Evolutionary conservation across 2,113 vertebrate species (phyloP).

Genomic region (Trinectes maculatus): DNA sequence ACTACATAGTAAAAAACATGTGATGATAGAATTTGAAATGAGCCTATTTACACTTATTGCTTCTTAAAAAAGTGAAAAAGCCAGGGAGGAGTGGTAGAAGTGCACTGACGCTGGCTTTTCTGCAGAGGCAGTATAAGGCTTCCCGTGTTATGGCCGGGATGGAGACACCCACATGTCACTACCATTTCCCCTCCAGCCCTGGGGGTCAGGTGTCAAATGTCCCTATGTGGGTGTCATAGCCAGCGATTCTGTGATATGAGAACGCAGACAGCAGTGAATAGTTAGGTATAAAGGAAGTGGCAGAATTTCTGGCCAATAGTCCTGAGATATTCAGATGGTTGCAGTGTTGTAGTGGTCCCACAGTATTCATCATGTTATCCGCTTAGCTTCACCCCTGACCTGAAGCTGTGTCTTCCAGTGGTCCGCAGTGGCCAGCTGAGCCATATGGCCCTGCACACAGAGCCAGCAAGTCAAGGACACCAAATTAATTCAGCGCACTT

Average conservation of each 20-base stretch:
- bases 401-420: constrained; percentile 33
- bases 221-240: constrained; percentile 35
- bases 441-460: constrained; percentile 61
- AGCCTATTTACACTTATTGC: background rate
- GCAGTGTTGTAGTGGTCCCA: background rate
- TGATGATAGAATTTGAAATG: constrained; percentile 19
- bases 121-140: constrained; percentile 1
- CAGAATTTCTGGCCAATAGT: constrained; percentile 15
- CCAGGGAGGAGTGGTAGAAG: background rate
- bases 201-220: constrained; percentile 51
- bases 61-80: background rate
- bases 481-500: constrained; percentile 66
- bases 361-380: background rate
- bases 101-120: constrained; percentile 29
- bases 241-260: background rate
- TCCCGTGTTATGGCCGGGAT: background rate
- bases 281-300: constrained; percentile 9
- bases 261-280: too few relatives aligned
- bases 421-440: constrained; percentile 20
- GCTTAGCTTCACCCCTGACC: constrained; percentile 31
- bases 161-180: constrained; percentile 20
- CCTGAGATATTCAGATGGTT: constrained; percentile 10
- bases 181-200: constrained; percentile 17
- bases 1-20: constrained; percentile 7
- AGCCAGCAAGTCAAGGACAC: constrained; percentile 69